A percentile compares a stretch with the other conserved stretches of the same genome.
phyloP scores from a whole-genome alignment of 2,797 vertebrate genomes.

The Cyprinodon diabolis region DNA sequence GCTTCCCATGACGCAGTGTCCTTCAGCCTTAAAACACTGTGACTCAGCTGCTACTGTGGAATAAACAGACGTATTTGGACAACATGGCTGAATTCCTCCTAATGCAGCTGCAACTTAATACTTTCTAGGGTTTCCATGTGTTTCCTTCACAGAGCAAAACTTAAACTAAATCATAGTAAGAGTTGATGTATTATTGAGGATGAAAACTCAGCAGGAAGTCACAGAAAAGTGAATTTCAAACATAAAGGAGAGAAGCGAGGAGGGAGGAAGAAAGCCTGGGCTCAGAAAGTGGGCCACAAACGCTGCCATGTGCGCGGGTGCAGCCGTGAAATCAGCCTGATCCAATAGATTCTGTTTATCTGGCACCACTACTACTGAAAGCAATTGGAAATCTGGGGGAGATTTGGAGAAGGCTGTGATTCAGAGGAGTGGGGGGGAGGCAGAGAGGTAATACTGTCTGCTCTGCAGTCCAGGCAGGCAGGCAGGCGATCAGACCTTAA shows the following conservation, averaged over 20 bases:
- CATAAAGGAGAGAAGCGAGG: conserved; percentile 39
- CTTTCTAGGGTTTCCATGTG: conserved; percentile 23
- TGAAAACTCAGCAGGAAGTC: conserved; percentile 49
- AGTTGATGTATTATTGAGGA: conserved; percentile 38
- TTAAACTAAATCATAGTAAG: conserved; percentile 35
- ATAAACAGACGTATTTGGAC: conserved; percentile 29
- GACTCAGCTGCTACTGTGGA: conserved; percentile 57
- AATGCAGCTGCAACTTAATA: conserved; percentile 17
- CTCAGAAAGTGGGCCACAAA: conserved; percentile 78
- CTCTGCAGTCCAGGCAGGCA: conserved; percentile 76
- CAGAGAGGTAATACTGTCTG: conserved; percentile 78
- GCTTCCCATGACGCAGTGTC: conserved; percentile 69
- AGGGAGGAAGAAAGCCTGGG: conserved; percentile 15
- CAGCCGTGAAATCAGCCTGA: conserved; percentile 82
- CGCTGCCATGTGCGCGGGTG: conserved; percentile 79
- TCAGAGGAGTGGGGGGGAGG: conserved; percentile 54
- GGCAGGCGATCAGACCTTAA: conserved; percentile 71
- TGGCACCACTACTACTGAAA: conserved; percentile 79
- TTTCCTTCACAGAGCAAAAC: conserved; percentile 27
- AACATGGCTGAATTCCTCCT: conserved; percentile 26
- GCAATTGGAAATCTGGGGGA: conserved; percentile 82
- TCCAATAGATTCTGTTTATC: conserved; percentile 85
- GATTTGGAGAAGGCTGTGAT: conserved; percentile 82
- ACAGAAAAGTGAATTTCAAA: conserved; percentile 63
- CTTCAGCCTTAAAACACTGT: conserved; percentile 62